Evolutionary conservation across 2,113 vertebrate genomes (phyloP).

Genomic region (Oryzias javanicus): DNA sequence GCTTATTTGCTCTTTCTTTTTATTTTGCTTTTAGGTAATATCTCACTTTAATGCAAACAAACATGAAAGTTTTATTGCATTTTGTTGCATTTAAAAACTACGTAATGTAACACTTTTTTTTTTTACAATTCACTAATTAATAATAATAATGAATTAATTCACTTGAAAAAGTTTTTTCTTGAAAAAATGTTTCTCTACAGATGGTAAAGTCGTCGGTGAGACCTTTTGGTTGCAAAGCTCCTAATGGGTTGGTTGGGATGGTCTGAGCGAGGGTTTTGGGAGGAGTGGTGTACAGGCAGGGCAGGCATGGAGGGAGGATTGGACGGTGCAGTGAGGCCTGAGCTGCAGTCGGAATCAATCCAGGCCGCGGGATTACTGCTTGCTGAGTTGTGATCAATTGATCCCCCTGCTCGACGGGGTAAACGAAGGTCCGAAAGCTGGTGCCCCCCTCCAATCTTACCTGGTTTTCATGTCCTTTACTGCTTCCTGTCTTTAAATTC

Average conservation of each 20-base stretch:
- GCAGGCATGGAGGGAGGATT: conserved; percentile 65
- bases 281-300: conserved; percentile 60
- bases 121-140: no score
- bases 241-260: conserved; percentile 70
- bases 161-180: no score
- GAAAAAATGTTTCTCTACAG: no score
- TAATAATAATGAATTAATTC: no score
- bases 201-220: conserved; percentile 36
- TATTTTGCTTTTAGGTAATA: no score
- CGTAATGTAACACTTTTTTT: no score
- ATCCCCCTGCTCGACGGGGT: conserved; percentile 76
- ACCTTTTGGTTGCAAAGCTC: conserved; percentile 59
- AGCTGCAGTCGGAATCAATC: conserved; percentile 82
- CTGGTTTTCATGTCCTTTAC: conserved; percentile 28
- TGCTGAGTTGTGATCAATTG: conserved; percentile 84
- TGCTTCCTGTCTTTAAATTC: conserved; percentile 39
- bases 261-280: conserved; percentile 56
- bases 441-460: conserved; percentile 46
- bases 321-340: conserved; percentile 74
- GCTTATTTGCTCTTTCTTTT: no score
- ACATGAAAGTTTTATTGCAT: no score
- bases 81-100: no score
- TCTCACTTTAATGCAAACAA: no score
- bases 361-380: conserved; percentile 80
- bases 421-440: conserved; percentile 79